Base-by-base conservation (phyloP, 2,113 vertebrate genomes). In the Syngnathoides biaculeatus region DNA sequence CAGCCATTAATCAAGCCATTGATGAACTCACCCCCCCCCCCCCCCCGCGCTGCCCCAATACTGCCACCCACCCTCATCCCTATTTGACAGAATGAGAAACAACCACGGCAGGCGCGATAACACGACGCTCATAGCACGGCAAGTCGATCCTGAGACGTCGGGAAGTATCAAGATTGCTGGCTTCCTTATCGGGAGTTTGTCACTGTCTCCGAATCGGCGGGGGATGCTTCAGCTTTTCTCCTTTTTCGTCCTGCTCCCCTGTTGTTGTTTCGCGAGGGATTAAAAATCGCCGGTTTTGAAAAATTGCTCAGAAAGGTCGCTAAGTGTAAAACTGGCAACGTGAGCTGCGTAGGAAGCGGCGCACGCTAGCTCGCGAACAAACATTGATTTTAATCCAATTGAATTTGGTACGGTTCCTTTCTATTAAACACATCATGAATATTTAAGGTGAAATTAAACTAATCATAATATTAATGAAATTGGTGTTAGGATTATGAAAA, bases 71-170 rank as follows among this genome's bases (percentile, higher is more conserved):
- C 40, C 40, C 61, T 73, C 39, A 90, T 92, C 91, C 78, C 82
- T 50, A 59, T 72, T 72, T 94, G 93, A 94, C 90, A 79, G 91
- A 94, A 94, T 94, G 89, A 89, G 90, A 91, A 79, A 69, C 89
- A 85, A 87, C 82, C 83, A 84, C 87, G 86, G 80, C 88, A 81
- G 87, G 60, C 75, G 65, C 80, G 93, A 93, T 93, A 94, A 92
- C 79, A 73, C 84, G 76, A 81, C 88, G 88, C 84, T 88, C 87
- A 86, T 91, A 92, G 89, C 87, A 87, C 78, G 79, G 92, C 82
- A 88, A 85, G 90, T 89, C 88, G 85, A 82, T 79, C 89, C 85
- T 86, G 88, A 91, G 84, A 90, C 90, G 90, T 86, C 77, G 86
- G 85, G 69, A 87, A 82, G 91, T 91, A 94, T 92, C 85, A 86